Percentiles rank a stretch among this genome's conserved stretches.
Evolutionary conservation across 2,888 invertebrate species (phyloP).

Genomic region (Gastrophysa polygoni): DNA sequence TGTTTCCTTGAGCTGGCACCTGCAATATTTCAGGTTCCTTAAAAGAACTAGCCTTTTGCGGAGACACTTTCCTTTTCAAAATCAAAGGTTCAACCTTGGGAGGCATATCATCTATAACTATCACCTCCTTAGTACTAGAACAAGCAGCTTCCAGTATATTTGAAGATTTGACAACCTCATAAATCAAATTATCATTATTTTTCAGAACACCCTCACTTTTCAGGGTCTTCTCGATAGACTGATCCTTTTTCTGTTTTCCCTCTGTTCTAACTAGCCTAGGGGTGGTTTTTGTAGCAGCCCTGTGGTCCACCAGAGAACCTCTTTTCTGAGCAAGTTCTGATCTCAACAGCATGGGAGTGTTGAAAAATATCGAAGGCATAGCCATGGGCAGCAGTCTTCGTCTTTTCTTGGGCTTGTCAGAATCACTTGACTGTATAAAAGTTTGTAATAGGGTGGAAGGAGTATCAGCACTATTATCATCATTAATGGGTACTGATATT

Average conservation of each 20-base stretch:
- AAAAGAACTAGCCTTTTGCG: conserved; percentile 3
- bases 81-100: conserved; percentile 29
- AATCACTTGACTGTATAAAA: neutral
- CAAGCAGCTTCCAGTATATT: neutral
- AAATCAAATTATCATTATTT: conserved; percentile 25
- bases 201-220: neutral
- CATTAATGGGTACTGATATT: neutral
- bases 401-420: conserved; percentile 28
- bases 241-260: conserved; percentile 9
- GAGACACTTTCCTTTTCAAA: conserved; percentile 19
- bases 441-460: neutral
- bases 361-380: conserved; percentile 32
- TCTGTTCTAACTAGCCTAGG: conserved; percentile 1
- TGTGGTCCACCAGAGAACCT: neutral
- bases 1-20: neutral
- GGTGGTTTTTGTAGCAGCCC: neutral
- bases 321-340: conserved; percentile 29
- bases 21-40: neutral
- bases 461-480: neutral
- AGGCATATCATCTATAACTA: conserved; percentile 19
- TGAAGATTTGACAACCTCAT: conserved; percentile 23
- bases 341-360: conserved; percentile 31
- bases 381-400: conserved; percentile 23
- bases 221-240: neutral
- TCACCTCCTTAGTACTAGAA: conserved; percentile 10